Conservation (phyloP, 1,140 invertebrate genomes). For the Trinorchestia longiramus region DNA sequence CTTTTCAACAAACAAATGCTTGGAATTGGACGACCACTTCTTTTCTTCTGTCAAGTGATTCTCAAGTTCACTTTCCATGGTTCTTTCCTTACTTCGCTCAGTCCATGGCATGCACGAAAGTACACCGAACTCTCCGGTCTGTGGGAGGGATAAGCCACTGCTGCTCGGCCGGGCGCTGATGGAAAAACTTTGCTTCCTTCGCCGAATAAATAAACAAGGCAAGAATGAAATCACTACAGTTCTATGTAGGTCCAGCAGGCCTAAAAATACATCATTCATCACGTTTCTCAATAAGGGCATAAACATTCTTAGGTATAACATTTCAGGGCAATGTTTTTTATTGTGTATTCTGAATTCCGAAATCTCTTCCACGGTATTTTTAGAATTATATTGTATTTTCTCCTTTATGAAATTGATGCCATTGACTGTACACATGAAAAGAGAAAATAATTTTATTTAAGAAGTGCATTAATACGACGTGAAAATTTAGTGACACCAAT, state of each 20-base stretch:
- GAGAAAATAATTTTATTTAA: not conserved
- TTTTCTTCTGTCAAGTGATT: not conserved
- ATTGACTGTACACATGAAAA: not conserved
- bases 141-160: not conserved
- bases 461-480: not conserved
- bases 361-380: not conserved
- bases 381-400: not conserved
- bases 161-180: not conserved
- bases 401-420: not conserved
- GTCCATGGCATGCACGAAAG: not conserved
- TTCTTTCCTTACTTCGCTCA: not conserved
- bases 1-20: not conserved
- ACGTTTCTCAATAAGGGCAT: not conserved
- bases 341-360: too few species aligned
- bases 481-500: not conserved
- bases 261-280: not conserved
- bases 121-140: not conserved
- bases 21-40: not conserved
- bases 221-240: not conserved
- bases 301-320: not conserved
- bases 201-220: not conserved
- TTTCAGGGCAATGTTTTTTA: not conserved
- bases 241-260: not conserved
- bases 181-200: not conserved
- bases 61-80: not conserved